Evolutionary conservation across 2,888 invertebrate species (phyloP).

Genomic region (Caradrina clavipalpis): DNA sequence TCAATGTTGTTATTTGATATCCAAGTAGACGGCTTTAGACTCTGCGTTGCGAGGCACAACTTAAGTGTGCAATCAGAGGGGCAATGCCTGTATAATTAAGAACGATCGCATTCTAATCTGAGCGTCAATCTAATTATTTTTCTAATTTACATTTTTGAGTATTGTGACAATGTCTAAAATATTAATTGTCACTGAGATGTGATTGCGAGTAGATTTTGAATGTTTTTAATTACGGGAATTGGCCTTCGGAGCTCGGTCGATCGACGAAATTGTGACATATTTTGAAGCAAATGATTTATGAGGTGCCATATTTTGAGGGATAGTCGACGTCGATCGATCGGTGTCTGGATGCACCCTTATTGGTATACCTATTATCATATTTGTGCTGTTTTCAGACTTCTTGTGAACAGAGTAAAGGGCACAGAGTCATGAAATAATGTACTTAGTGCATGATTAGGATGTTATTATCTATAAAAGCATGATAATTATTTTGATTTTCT

Average conservation of each 20-base stretch:
- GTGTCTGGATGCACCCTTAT: constrained; percentile 16
- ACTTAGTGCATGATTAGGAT: constrained; percentile 43
- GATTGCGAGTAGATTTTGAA: too few relatives aligned
- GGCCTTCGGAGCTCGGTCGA: not conserved
- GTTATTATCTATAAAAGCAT: constrained; percentile 36
- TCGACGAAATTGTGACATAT: not conserved
- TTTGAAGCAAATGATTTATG: not conserved
- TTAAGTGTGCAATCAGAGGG: constrained; percentile 14
- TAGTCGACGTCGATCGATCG: not conserved
- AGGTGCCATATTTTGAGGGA: not conserved
- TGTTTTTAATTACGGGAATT: too few relatives aligned
- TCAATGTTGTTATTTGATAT: constrained; percentile 9
- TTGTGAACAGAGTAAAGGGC: constrained; percentile 10
- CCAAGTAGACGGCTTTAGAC: not conserved
- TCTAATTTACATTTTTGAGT: too few relatives aligned
- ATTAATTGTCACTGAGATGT: too few relatives aligned
- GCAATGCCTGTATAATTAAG: too few relatives aligned
- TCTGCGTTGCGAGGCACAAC: not conserved
- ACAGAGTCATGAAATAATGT: constrained; percentile 16
- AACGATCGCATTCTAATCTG: too few relatives aligned
- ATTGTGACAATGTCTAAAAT: too few relatives aligned
- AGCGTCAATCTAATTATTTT: too few relatives aligned
- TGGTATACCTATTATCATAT: constrained; percentile 18
- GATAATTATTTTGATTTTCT: constrained; percentile 34
- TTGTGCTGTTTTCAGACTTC: constrained; percentile 36